Percentiles rank a stretch among this genome's conserved stretches.
Evolutionary conservation across 2,888 invertebrate genomes (phyloP).

Genomic region (Graphium colonna): DNA sequence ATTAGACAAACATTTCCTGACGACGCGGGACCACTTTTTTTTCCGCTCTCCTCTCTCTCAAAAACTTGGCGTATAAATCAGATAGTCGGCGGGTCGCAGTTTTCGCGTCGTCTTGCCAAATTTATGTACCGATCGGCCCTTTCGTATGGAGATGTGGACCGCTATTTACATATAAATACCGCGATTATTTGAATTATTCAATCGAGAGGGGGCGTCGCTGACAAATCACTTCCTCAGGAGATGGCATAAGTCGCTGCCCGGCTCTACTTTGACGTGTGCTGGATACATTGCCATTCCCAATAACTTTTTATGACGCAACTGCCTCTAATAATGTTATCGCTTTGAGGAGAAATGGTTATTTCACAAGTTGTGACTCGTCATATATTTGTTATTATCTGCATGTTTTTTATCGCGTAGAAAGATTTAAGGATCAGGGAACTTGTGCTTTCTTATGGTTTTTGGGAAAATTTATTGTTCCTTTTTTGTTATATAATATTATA

Average conservation of each 20-base stretch:
- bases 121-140: conserved; percentile 80
- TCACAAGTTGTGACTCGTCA: conserved; percentile 8
- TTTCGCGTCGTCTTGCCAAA: conserved; percentile 78
- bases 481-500: too few relatives aligned
- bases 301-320: conserved; percentile 43
- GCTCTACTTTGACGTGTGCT: conserved; percentile 63
- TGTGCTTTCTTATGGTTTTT: too few relatives aligned
- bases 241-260: conserved; percentile 70
- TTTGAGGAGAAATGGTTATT: conserved; percentile 21
- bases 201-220: conserved; percentile 80
- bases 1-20: conserved; percentile 80
- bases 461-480: conserved; percentile 37
- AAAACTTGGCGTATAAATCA: conserved; percentile 78
- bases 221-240: conserved; percentile 79
- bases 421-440: too few relatives aligned
- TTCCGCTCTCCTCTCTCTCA: conserved; percentile 37
- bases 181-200: conserved; percentile 81
- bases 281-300: conserved; percentile 39
- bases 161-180: conserved; percentile 80
- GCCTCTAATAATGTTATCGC: conserved; percentile 16
- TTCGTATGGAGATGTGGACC: conserved; percentile 79
- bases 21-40: conserved; percentile 73
- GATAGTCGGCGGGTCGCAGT: conserved; percentile 77
- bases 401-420: background rate
- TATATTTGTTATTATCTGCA: conserved; percentile 1